Evolutionary conservation across 2,797 vertebrate species (phyloP).

Genomic region (Cryptoprocta ferox): DNA sequence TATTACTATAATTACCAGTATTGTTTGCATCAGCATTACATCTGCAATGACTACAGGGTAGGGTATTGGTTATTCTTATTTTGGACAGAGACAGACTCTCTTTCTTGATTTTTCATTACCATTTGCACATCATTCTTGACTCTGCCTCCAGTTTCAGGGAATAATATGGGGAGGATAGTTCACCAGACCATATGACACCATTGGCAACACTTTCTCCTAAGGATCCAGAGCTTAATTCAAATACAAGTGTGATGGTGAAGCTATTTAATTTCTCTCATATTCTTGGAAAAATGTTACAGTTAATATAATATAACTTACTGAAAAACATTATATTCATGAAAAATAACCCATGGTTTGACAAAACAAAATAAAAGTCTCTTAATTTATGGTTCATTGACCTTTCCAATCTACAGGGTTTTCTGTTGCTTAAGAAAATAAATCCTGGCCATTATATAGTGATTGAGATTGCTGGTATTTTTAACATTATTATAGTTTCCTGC

Average conservation of each 20-base stretch:
- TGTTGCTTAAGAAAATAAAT: slow-evolving; percentile 30
- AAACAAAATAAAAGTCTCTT: slow-evolving; percentile 4
- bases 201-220: not conserved
- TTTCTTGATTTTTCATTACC: not conserved
- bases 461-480: not conserved
- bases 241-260: not conserved
- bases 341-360: not conserved
- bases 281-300: not conserved
- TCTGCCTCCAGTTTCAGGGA: not conserved
- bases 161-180: not conserved
- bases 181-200: not conserved
- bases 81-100: not conserved
- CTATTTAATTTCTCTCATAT: not conserved
- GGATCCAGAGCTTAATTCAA: not conserved
- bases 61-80: not conserved
- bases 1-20: too few species aligned
- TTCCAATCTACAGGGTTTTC: not conserved
- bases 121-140: not conserved
- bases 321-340: not conserved
- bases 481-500: not conserved
- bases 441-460: not conserved
- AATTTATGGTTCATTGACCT: not conserved
- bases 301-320: not conserved
- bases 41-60: not conserved
- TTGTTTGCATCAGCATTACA: not conserved